phyloP scores from a whole-genome alignment of 1,140 invertebrate genomes.

The Plectrocnemia conspersa region DNA sequence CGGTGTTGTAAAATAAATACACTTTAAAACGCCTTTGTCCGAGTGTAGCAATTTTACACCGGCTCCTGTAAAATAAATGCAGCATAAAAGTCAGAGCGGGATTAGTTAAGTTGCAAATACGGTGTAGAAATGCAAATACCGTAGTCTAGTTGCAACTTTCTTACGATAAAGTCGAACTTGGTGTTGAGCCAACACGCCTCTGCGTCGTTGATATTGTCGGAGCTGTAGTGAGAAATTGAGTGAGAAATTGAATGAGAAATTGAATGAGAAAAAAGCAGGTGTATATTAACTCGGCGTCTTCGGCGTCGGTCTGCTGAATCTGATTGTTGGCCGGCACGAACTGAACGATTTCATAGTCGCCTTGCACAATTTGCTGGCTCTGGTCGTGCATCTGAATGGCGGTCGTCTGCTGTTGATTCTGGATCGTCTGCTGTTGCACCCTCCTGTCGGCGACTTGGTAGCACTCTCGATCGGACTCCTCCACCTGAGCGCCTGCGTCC shows the following conservation, averaged over 20 bases:
- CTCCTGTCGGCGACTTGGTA: conserved; percentile 20
- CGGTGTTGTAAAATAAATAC: conserved; percentile 48
- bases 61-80: conserved; percentile 40
- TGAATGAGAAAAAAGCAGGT: neutral
- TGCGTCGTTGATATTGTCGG: conserved; percentile 37
- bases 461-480: conserved; percentile 27
- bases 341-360: conserved; percentile 33
- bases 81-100: neutral
- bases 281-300: conserved; percentile 23
- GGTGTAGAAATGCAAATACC: too few species aligned
- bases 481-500: conserved; percentile 16
- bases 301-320: neutral
- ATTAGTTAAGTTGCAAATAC: too few species aligned
- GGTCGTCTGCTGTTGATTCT: neutral
- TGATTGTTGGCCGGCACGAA: conserved; percentile 24
- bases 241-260: neutral
- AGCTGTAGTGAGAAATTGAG: conserved; percentile 37
- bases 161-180: conserved; percentile 48
- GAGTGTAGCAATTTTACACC: conserved; percentile 49
- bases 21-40: conserved; percentile 44
- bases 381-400: neutral
- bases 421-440: conserved; percentile 3
- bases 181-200: conserved; percentile 48
- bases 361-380: conserved; percentile 9
- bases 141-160: conserved; percentile 48